Evolutionary conservation across 2,113 vertebrate genomes (phyloP).

Genomic region (Camelus dromedarius): DNA sequence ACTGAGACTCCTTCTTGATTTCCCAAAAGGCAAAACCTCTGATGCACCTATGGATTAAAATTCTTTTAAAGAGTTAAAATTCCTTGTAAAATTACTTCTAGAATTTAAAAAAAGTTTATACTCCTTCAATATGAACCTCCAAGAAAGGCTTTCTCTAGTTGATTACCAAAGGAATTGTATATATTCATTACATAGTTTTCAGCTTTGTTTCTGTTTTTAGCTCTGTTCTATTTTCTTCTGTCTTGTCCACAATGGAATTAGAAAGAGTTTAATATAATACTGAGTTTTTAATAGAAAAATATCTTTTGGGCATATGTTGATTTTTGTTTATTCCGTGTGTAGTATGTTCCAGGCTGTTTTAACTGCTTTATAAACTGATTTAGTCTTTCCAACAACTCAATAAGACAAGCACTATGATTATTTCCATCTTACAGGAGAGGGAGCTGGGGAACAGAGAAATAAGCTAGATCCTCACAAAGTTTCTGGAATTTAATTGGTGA

Average conservation of each 20-base stretch:
- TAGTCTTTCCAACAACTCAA: background rate
- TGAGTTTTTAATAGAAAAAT: background rate
- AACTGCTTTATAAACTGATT: background rate
- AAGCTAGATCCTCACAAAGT: conserved; percentile 5
- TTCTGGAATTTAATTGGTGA: conserved; percentile 35
- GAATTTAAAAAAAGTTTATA: background rate
- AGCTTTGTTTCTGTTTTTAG: background rate
- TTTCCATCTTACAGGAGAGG: conserved; percentile 22
- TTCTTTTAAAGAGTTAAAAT: background rate
- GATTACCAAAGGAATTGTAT: background rate
- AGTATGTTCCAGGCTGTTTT: background rate
- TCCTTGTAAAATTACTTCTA: background rate
- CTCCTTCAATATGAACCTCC: background rate
- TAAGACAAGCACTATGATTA: background rate
- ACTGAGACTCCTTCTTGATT: background rate
- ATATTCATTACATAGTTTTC: background rate
- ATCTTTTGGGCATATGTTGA: background rate
- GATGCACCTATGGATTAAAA: background rate
- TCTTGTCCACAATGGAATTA: background rate
- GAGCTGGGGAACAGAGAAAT: background rate
- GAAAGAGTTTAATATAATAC: background rate
- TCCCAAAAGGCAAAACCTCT: background rate
- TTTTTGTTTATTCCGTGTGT: background rate
- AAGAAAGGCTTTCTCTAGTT: background rate
- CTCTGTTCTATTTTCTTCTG: background rate